A percentile compares a stretch with the other conserved stretches of the same genome.
phyloP scores from a whole-genome alignment of 2,113 vertebrate species.

The Cygnus atratus region DNA sequence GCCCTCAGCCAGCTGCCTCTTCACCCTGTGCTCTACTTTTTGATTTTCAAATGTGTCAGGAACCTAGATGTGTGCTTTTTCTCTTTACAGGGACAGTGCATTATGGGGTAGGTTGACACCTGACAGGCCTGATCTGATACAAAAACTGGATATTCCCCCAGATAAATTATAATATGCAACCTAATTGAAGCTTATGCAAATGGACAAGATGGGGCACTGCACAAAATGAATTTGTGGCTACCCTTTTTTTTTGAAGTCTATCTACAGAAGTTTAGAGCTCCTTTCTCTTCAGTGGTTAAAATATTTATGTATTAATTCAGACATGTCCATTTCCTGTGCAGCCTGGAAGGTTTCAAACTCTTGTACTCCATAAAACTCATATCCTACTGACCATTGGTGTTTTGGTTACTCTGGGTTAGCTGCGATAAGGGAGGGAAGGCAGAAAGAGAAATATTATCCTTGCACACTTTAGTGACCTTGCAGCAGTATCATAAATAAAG shows the following conservation, averaged over 20 bases:
- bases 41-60: neutral
- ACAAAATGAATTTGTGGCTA: neutral
- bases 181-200: neutral
- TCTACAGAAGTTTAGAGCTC: neutral
- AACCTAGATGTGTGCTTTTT: neutral
- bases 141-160: neutral
- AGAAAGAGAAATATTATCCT: neutral
- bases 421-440: neutral
- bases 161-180: neutral
- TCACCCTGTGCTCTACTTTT: neutral
- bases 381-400: neutral
- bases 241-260: neutral
- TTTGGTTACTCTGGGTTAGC: neutral
- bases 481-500: neutral
- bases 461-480: neutral
- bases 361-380: neutral
- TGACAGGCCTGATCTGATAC: neutral
- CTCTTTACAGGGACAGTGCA: accelerated
- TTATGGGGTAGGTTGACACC: neutral
- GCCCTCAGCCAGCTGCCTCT: neutral
- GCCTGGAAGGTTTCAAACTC: neutral
- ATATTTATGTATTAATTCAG: neutral
- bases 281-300: neutral
- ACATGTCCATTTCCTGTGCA: neutral
- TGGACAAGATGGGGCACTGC: neutral